Percentiles rank a stretch among this genome's conserved stretches.
Evolutionary conservation across 2,888 invertebrate genomes (phyloP).

Genomic region (Smittia aterrima): DNA sequence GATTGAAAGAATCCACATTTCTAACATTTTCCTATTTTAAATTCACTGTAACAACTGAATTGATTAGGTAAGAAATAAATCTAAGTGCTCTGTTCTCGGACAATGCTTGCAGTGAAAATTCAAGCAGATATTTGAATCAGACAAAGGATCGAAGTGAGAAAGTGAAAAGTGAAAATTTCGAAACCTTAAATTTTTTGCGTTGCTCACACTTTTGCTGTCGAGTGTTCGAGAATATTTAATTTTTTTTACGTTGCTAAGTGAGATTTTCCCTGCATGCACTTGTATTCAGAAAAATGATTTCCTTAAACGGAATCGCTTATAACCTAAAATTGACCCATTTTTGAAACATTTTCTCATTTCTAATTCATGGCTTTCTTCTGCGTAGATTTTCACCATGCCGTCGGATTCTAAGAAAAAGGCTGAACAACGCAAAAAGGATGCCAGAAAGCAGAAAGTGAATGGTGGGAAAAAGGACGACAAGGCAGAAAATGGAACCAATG

Average conservation of each 20-base stretch:
- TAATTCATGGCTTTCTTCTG: neutral
- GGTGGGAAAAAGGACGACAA: constrained; percentile 72
- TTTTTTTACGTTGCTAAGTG: too few relatives aligned
- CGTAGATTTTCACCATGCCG: constrained; percentile 70
- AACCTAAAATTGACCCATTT: neutral
- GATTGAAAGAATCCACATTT: too few relatives aligned
- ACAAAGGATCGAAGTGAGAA: neutral
- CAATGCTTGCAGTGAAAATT: neutral
- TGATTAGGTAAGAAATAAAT: neutral
- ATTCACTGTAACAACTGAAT: neutral
- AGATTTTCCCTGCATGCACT: neutral
- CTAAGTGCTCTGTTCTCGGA: neutral
- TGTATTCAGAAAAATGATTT: neutral
- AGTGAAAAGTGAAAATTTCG: constrained; percentile 4
- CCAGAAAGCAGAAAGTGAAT: constrained; percentile 61
- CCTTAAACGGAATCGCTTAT: neutral
- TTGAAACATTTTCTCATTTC: neutral
- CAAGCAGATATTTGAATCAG: neutral
- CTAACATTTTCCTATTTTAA: neutral
- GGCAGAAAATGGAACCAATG: constrained; percentile 48
- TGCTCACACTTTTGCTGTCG: too few relatives aligned
- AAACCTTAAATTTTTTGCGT: too few relatives aligned
- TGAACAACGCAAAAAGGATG: constrained; percentile 96
- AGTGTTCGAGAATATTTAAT: too few relatives aligned
- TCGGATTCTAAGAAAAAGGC: constrained; percentile 98